Evolutionary conservation across 2,113 vertebrate species (phyloP).

Genomic region (Triplophysa siluroides): DNA sequence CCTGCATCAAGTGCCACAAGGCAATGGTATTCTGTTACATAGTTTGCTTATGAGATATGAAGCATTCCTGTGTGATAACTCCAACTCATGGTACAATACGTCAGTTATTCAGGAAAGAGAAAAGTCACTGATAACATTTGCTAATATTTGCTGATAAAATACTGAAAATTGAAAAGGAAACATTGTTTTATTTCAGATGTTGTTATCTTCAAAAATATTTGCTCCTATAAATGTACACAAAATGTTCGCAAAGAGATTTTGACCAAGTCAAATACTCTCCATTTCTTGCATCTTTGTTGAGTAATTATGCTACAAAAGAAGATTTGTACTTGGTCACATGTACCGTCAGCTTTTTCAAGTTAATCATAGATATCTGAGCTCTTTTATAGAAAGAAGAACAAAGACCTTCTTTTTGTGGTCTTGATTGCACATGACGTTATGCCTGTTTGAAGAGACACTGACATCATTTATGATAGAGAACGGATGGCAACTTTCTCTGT

Average conservation of each 20-base stretch:
- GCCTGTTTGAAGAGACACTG: background rate
- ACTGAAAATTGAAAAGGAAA: background rate
- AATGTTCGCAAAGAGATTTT: background rate
- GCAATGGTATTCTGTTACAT: background rate
- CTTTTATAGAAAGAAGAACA: background rate
- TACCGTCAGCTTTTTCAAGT: background rate
- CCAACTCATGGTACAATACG: background rate
- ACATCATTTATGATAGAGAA: background rate
- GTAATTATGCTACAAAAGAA: background rate
- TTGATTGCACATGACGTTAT: background rate
- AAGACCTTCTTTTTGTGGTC: too few species aligned
- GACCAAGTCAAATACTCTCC: background rate
- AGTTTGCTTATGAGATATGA: too few species aligned
- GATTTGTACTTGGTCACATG: background rate
- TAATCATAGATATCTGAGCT: background rate
- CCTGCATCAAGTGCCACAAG: background rate
- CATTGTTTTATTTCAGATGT: slow-evolving; percentile 28
- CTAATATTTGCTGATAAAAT: too few species aligned
- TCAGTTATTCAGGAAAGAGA: too few species aligned
- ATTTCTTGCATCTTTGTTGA: background rate
- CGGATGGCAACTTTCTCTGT: background rate
- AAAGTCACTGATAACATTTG: background rate
- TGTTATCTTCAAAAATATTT: background rate
- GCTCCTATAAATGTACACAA: background rate
- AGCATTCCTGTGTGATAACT: background rate